phyloP scores from a whole-genome alignment of 2,888 invertebrate species.

The Parascotia fuliginaria region DNA sequence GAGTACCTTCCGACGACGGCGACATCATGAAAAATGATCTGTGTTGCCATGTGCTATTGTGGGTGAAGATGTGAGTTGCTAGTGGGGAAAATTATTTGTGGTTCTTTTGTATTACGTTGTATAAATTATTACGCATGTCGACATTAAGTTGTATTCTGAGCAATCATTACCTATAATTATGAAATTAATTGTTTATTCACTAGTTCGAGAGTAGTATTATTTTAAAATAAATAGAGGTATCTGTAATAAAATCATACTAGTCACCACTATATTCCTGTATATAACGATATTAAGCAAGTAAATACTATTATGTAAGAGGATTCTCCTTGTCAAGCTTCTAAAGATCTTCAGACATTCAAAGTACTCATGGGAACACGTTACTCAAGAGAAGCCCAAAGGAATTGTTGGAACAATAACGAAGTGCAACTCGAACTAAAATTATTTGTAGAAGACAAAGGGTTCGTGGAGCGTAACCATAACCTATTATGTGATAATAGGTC shows the following conservation, averaged over 20 bases:
- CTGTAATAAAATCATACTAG: too few species aligned
- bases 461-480: constrained; percentile 56
- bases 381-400: background rate
- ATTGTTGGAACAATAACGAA: constrained; percentile 13
- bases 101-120: constrained; percentile 9
- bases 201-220: too few species aligned
- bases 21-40: constrained; percentile 73
- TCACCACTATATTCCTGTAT: too few species aligned
- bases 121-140: constrained; percentile 1
- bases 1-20: constrained; percentile 43
- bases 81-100: constrained; percentile 37
- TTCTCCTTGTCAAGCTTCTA: background rate
- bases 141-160: too few species aligned
- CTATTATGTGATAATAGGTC: constrained; percentile 71
- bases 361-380: background rate
- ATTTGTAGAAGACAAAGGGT: constrained; percentile 62
- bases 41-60: constrained; percentile 41
- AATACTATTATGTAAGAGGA: background rate
- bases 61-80: constrained; percentile 24
- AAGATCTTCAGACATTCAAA: background rate
- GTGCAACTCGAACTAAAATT: constrained; percentile 50
- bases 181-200: too few species aligned
- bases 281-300: background rate
- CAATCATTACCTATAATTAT: too few species aligned
- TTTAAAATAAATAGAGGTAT: too few species aligned